Conservation (phyloP, 2,888 invertebrate genomes). For the Parapristionchus giblindavisi region DNA sequence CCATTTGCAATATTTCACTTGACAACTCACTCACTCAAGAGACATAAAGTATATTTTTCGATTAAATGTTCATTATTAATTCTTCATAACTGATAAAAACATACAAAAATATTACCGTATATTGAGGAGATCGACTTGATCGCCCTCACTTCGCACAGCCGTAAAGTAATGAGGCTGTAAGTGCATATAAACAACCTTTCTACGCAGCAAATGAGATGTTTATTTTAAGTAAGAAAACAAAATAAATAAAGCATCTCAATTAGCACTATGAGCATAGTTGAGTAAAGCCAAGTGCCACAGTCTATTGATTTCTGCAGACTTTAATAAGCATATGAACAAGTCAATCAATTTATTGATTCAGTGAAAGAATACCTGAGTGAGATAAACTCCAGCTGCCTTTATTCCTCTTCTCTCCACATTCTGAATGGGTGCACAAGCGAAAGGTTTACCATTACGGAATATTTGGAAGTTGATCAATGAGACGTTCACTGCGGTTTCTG, state of each 20-base stretch:
- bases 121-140: constrained; percentile 6
- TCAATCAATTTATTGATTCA: not conserved
- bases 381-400: constrained; percentile 45
- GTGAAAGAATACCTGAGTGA: constrained; percentile 43
- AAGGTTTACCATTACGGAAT: constrained; percentile 46
- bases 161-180: constrained; percentile 36
- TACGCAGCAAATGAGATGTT: not conserved
- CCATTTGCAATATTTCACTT: too few relatives aligned
- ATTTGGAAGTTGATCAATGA: constrained; percentile 48
- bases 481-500: constrained; percentile 43
- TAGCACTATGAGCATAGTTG: not conserved
- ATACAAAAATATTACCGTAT: too few relatives aligned
- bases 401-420: constrained; percentile 51
- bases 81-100: too few relatives aligned
- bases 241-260: not conserved
- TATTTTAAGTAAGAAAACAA: not conserved
- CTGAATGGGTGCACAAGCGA: constrained; percentile 50
- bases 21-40: too few relatives aligned
- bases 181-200: not conserved
- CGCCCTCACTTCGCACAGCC: not conserved
- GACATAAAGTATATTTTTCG: not conserved
- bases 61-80: not conserved
- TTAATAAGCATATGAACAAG: not conserved
- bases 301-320: not conserved
- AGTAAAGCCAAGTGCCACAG: not conserved